Evolutionary conservation across 2,797 vertebrate genomes (phyloP).

Genomic region (Protonibea diacanthus): DNA sequence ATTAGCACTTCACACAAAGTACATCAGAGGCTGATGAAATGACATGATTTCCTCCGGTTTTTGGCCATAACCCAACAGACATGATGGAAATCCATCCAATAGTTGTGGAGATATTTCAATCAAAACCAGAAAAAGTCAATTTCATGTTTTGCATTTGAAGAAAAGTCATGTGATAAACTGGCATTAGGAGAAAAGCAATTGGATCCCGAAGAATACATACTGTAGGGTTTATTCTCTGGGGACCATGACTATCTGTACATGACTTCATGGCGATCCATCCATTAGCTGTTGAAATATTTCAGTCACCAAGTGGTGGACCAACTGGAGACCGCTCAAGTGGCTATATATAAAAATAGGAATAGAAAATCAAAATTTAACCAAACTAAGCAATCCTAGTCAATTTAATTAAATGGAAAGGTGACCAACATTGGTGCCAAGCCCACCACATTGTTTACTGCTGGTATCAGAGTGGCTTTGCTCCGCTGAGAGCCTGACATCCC

Average conservation of each 20-base stretch:
- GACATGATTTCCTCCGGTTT: neutral
- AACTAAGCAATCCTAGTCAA: neutral
- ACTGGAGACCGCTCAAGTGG: neutral
- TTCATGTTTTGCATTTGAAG: no score
- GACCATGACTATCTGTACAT: neutral
- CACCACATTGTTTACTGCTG: neutral
- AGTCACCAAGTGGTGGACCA: neutral
- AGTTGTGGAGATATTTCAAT: neutral
- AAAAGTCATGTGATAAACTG: no score
- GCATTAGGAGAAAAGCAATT: no score
- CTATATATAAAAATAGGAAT: no score
- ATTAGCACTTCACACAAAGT: conserved; percentile 1
- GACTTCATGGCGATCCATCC: neutral
- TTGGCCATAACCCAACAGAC: no score
- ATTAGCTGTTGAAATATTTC: neutral
- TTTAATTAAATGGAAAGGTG: neutral
- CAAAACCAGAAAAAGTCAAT: neutral
- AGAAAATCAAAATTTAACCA: no score
- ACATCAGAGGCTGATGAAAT: neutral
- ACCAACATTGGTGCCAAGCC: conserved; percentile 1
- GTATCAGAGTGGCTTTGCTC: conserved; percentile 33
- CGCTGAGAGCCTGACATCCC: conserved; percentile 23
- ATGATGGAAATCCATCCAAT: neutral
- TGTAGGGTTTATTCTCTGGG: neutral
- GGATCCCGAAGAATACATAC: no score